These are phyloP conservation scores for Falco biarmicus DNA, from an alignment of 2,797 vertebrate genomes.

Conservation along the genomic window DNA sequence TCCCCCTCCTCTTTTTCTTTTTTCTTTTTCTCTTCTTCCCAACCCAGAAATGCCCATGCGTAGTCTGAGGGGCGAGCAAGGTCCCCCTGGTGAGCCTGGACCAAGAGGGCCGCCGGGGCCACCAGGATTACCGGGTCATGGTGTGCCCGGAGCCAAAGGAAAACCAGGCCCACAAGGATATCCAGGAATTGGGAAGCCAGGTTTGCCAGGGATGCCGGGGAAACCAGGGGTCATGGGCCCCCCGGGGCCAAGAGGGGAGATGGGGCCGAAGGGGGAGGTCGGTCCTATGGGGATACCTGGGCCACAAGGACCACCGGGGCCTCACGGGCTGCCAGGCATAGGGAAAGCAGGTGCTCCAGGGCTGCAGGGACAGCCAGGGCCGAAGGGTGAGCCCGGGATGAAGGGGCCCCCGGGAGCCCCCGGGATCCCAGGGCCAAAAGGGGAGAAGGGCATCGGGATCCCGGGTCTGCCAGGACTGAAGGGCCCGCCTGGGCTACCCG, in stretches of 20 bases:
- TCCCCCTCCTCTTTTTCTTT: neutral
- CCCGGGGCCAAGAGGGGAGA: slow-evolving; percentile 88
- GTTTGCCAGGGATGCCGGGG: slow-evolving; percentile 94
- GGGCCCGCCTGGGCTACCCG: slow-evolving; percentile 87
- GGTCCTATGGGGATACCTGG: slow-evolving; percentile 90
- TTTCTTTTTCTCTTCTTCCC: neutral
- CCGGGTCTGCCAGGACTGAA: slow-evolving; percentile 91
- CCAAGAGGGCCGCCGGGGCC: slow-evolving; percentile 89
- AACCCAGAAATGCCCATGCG: slow-evolving; percentile 76
- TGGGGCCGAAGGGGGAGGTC: slow-evolving; percentile 85
- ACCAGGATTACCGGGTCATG: slow-evolving; percentile 89
- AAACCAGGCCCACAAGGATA: slow-evolving; percentile 91
- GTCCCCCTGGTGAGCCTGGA: slow-evolving; percentile 84
- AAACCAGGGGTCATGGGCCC: slow-evolving; percentile 91
- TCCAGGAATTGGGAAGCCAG: slow-evolving; percentile 92
- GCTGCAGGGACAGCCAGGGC: slow-evolving; percentile 87
- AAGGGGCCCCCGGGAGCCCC: slow-evolving; percentile 87
- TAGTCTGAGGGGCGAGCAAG: slow-evolving; percentile 88
- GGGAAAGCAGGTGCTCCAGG: slow-evolving; percentile 89
- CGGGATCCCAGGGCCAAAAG: slow-evolving; percentile 86
- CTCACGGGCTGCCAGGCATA: slow-evolving; percentile 89
- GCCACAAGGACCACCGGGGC: slow-evolving; percentile 89
- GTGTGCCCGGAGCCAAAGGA: slow-evolving; percentile 88
- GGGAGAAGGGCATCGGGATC: slow-evolving; percentile 88
- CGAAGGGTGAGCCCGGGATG: slow-evolving; percentile 88